phyloP scores from a whole-genome alignment of 1,140 invertebrate species.

The Temnothorax nylanderi region DNA sequence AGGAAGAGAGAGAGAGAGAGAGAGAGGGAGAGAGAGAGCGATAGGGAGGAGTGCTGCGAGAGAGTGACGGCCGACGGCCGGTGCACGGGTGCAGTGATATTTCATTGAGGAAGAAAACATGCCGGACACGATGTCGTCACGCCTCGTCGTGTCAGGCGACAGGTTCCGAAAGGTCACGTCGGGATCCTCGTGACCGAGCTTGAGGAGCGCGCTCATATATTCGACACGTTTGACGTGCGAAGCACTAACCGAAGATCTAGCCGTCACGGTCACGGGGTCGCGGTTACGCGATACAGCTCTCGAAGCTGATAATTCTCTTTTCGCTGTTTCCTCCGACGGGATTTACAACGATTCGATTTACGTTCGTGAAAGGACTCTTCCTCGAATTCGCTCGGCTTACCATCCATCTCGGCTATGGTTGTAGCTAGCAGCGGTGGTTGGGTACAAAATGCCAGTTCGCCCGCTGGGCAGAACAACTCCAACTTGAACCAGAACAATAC shows the following conservation, averaged over 20 bases:
- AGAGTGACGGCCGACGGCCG: background rate
- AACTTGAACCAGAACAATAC: conserved; percentile 60
- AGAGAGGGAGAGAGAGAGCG: background rate
- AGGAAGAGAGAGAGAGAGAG: background rate
- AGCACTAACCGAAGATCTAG: background rate
- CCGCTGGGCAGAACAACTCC: conserved; percentile 66
- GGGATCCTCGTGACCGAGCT: conserved; percentile 34
- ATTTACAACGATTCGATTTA: background rate
- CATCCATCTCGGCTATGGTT: conserved; percentile 72
- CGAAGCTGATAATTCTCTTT: background rate
- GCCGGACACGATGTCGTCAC: conserved; percentile 55
- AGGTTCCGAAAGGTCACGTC: conserved; percentile 13
- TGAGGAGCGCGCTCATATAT: background rate
- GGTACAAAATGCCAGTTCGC: conserved; percentile 74
- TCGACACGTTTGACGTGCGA: background rate
- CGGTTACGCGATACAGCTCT: background rate
- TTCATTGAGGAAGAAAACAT: conserved; percentile 53
- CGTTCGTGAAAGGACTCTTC: conserved; percentile 3
- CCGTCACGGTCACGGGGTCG: background rate
- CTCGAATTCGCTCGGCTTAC: conserved; percentile 29
- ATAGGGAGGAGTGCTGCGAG: background rate
- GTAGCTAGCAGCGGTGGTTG: conserved; percentile 72
- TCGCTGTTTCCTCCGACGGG: background rate
- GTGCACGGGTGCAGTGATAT: background rate
- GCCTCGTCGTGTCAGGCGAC: conserved; percentile 17